Conservation (phyloP, 2,888 invertebrate species). For the Phytoseiulus persimilis region DNA sequence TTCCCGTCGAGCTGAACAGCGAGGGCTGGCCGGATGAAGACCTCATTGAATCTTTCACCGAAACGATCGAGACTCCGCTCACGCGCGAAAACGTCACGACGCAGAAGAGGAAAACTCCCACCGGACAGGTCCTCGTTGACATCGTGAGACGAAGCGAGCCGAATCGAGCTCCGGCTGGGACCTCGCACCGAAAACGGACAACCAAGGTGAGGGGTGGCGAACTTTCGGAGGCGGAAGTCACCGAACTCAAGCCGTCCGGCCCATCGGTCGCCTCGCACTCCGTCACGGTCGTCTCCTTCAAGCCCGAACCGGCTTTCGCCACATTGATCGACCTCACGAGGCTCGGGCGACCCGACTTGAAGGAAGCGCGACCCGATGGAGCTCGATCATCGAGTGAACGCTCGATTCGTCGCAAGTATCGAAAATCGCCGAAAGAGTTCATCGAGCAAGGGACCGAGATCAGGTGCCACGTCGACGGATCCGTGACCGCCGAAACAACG, state of each 20-base stretch:
- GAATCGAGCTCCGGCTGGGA: not conserved
- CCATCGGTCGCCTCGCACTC: not conserved
- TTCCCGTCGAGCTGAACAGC: not conserved
- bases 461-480: not conserved
- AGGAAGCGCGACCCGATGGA: not conserved
- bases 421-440: not conserved
- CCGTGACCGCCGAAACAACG: not conserved
- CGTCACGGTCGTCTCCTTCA: not conserved
- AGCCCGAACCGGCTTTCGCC: not conserved
- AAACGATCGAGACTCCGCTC: not conserved
- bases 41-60: not conserved
- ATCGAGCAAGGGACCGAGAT: not conserved
- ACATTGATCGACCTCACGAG: not conserved
- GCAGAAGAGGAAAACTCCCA: not conserved
- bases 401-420: not conserved
- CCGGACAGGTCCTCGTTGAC: not conserved
- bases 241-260: not conserved
- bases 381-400: not conserved
- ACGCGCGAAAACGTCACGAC: not conserved
- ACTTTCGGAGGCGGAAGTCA: not conserved
- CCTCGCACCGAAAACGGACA: not conserved
- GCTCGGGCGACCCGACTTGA: not conserved
- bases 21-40: not conserved
- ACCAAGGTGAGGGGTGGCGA: conserved; percentile 17
- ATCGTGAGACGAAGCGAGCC: not conserved